Conservation (phyloP, 2,113 vertebrate genomes). For the Macaca nemestrina region DNA sequence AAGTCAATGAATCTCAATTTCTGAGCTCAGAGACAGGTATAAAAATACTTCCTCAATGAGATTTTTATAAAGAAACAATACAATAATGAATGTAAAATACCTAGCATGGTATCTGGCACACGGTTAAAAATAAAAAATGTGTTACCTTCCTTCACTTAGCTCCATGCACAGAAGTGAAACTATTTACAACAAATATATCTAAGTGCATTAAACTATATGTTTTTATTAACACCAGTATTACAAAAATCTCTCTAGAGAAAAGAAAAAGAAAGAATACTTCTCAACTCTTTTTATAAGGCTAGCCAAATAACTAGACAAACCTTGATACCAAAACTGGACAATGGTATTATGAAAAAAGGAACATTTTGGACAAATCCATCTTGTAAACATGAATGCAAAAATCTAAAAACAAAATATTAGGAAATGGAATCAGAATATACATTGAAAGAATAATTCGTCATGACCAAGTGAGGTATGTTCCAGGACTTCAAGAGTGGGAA, state of each 20-base stretch:
- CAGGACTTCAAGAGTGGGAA: conserved; percentile 23
- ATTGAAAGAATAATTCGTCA: conserved; percentile 55
- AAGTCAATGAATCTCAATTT: conserved; percentile 54
- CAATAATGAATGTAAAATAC: conserved; percentile 65
- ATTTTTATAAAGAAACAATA: conserved; percentile 66
- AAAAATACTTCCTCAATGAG: conserved; percentile 47
- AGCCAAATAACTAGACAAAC: conserved; percentile 29
- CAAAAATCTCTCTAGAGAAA: conserved; percentile 25
- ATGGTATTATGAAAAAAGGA: conserved; percentile 46
- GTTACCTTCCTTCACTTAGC: conserved; percentile 38
- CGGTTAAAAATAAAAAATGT: conserved; percentile 17
- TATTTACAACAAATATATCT: conserved; percentile 43
- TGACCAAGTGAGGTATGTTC: conserved; percentile 26
- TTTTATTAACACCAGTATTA: conserved; percentile 27
- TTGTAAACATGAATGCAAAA: conserved; percentile 26
- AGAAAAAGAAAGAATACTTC: conserved; percentile 27
- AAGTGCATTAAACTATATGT: conserved; percentile 41
- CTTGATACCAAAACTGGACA: conserved; percentile 19
- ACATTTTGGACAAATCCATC: conserved; percentile 25
- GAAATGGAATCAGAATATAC: conserved; percentile 32
- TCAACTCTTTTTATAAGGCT: background rate
- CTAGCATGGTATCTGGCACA: conserved; percentile 45
- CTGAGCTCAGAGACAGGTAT: conserved; percentile 41
- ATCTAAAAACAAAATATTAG: conserved; percentile 35
- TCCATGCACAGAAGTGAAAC: conserved; percentile 48